Conservation (phyloP, 2,888 invertebrate species). For the Apodemia mormo region DNA sequence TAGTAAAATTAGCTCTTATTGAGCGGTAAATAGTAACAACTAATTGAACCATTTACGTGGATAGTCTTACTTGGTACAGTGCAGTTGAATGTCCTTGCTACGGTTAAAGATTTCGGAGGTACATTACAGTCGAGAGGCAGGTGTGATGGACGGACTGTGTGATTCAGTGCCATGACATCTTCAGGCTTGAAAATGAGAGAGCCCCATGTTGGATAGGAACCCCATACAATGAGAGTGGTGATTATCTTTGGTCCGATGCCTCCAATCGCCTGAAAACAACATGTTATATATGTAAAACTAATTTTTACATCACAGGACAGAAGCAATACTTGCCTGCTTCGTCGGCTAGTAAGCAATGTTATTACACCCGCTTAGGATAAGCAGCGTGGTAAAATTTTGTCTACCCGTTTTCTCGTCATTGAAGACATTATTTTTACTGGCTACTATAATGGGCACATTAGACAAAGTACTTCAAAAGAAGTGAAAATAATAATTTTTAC, state of each 20-base stretch:
- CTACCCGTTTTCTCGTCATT: too few relatives aligned
- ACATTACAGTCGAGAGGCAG: slow-evolving; percentile 46
- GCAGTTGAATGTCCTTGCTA: slow-evolving; percentile 48
- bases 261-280: slow-evolving; percentile 82
- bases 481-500: too few relatives aligned
- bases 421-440: too few relatives aligned
- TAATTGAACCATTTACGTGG: slow-evolving; percentile 37
- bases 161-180: slow-evolving; percentile 36
- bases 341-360: too few relatives aligned
- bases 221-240: slow-evolving; percentile 86
- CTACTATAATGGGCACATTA: too few relatives aligned
- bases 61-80: slow-evolving; percentile 36
- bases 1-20: slow-evolving; percentile 26
- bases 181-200: slow-evolving; percentile 80
- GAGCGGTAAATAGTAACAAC: slow-evolving; percentile 50
- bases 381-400: too few relatives aligned
- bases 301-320: too few relatives aligned
- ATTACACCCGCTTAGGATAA: too few relatives aligned
- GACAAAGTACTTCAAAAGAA: too few relatives aligned
- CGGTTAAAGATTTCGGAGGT: slow-evolving; percentile 37
- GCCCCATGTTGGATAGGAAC: slow-evolving; percentile 89
- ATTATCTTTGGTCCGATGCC: slow-evolving; percentile 90
- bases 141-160: slow-evolving; percentile 25
- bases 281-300: too few relatives aligned
- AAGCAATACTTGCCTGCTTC: too few relatives aligned